Evolutionary conservation across 2,113 vertebrate genomes (phyloP), one percentile per base, ranked within the genome.

Genomic region (Haemorhous mexicanus): DNA sequence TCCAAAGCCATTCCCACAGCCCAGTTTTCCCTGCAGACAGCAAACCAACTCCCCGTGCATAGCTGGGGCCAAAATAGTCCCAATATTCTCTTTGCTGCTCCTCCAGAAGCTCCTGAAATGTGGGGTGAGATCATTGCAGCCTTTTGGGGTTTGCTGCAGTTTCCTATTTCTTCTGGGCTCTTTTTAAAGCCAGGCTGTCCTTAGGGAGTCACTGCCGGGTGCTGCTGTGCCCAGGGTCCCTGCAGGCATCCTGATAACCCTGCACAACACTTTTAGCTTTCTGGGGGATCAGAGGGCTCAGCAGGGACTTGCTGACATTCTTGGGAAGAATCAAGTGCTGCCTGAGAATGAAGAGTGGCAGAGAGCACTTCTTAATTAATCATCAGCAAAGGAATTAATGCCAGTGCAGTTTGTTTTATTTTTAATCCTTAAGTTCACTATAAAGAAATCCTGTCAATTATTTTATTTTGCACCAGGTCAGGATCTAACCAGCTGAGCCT

Each of bases 111-210:
- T 97, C 97, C 93, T 89, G 95, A 98, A 98, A 97, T 93, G 98
- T 92, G 85, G 97, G 95, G 95, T 98, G 98, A 98, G 98, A 58
- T 98, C 98, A 98, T 96, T 59, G 97, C 41, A 96, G 94, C 96
- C 55, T 98, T 98, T 97, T 96, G 96, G 97, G 94, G 95, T 94
- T 97, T 97, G 95, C 96, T 97, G 97, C 95, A 94, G 97, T 97
- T 98, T 98, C 97, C 95, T 82, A 94, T 98, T 97, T 97, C 97
- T 97, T 98, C 95, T 28, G 87, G 66, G 96, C 83, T 93, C 98
- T 97, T 98, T 98, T 97, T 98, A 96, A 94, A 97, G 98, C 96
- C 20, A 1, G 37, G 44, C 76, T 62, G 97, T 96, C 97, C 98
- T 97, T 92, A 92, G 9, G 44, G 96, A 95, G 89, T 81, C 97